Evolutionary conservation across 1,140 invertebrate species (phyloP).

Genomic region (Goniozus legneri): DNA sequence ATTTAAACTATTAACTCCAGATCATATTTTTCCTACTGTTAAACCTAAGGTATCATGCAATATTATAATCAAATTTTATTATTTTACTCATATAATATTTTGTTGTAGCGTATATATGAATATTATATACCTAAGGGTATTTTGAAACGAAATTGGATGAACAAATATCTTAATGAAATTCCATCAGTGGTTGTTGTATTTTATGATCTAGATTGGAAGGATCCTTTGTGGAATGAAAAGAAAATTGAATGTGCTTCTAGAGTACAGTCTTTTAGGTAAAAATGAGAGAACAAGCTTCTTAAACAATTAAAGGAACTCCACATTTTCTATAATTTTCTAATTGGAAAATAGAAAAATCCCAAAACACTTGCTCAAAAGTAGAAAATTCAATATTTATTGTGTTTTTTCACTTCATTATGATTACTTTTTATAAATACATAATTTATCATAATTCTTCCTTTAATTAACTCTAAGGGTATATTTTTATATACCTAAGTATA

Average conservation of each 20-base stretch:
- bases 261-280: slow-evolving; percentile 81
- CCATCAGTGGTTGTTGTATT: slow-evolving; percentile 93
- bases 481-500: too few species aligned
- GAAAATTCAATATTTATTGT: too few species aligned
- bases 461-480: too few species aligned
- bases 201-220: slow-evolving; percentile 97
- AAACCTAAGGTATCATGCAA: slow-evolving; percentile 71
- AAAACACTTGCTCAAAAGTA: too few species aligned
- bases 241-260: slow-evolving; percentile 87
- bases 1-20: slow-evolving; percentile 75
- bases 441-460: background rate
- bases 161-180: slow-evolving; percentile 86
- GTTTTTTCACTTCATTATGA: too few species aligned
- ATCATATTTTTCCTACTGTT: slow-evolving; percentile 83
- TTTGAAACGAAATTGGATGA: slow-evolving; percentile 92
- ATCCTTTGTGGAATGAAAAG: slow-evolving; percentile 88
- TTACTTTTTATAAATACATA: slow-evolving; percentile 7
- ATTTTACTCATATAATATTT: slow-evolving; percentile 18
- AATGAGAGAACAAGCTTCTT: too few species aligned
- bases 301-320: too few species aligned
- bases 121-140: slow-evolving; percentile 97
- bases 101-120: slow-evolving; percentile 77
- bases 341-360: too few species aligned
- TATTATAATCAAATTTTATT: slow-evolving; percentile 9
- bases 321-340: too few species aligned